Evolutionary conservation across 2,113 vertebrate genomes (phyloP).

Genomic region (Vireo altiloquus): DNA sequence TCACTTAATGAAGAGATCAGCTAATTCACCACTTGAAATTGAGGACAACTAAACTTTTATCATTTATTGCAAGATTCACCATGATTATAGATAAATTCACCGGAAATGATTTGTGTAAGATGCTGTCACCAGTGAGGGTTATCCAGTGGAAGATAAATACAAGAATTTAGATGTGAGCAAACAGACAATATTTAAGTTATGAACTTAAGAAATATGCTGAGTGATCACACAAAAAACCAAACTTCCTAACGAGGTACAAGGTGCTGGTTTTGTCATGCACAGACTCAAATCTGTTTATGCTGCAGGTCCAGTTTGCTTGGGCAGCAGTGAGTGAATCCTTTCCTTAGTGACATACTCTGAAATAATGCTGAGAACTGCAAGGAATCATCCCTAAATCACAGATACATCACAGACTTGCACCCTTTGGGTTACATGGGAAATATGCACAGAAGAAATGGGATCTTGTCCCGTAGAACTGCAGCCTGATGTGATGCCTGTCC

Average conservation of each 20-base stretch:
- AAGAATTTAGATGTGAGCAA: not conserved
- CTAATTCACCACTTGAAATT: not conserved
- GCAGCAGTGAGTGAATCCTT: not conserved
- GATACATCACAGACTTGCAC: not conserved
- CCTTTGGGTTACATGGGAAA: fast-evolving
- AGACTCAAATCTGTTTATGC: not conserved
- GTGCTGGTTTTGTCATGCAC: not conserved
- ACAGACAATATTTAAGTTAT: not conserved
- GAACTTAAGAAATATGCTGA: not conserved
- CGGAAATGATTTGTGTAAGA: not conserved
- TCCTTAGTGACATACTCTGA: not conserved
- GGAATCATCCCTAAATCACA: not conserved
- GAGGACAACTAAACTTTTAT: not conserved
- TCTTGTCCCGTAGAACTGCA: not conserved
- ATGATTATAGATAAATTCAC: not conserved
- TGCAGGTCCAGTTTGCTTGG: not conserved
- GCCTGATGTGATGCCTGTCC: too few relatives aligned
- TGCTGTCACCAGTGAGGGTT: not conserved
- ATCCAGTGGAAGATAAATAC: not conserved
- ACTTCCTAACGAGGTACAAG: not conserved
- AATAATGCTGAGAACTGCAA: not conserved
- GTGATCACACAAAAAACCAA: not conserved
- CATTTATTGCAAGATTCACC: not conserved
- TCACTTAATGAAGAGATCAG: not conserved
- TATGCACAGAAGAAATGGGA: not conserved